A percentile compares a stretch with the other conserved stretches of the same genome.
Evolutionary conservation across 1,140 invertebrate species (phyloP).

Genomic region (Sinonovacula constricta): DNA sequence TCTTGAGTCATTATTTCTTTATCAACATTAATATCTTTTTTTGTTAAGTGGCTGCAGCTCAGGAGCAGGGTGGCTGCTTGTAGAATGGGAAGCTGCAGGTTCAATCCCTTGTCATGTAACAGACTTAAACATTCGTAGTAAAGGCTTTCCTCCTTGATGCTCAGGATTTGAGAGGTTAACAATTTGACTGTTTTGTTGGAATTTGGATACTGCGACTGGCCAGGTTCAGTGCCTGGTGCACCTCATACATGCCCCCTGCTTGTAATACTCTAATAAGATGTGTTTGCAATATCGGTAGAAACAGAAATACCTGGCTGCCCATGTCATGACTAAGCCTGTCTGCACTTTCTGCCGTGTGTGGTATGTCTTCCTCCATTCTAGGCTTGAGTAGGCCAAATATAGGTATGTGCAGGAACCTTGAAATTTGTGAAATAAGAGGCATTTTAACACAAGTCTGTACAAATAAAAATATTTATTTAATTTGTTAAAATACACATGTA

Average conservation of each 20-base stretch:
- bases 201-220: neutral
- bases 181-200: neutral
- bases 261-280: neutral
- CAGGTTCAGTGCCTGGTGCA: neutral
- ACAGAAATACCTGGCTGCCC: conserved; percentile 73
- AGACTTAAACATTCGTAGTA: too few relatives aligned
- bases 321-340: conserved; percentile 73
- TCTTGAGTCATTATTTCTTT: too few relatives aligned
- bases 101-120: too few relatives aligned
- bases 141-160: neutral
- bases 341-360: conserved; percentile 72
- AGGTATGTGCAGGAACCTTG: conserved; percentile 73
- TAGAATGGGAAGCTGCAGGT: too few relatives aligned
- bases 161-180: neutral
- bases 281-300: neutral
- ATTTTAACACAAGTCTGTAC: neutral
- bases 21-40: too few relatives aligned
- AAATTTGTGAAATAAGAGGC: neutral
- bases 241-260: neutral
- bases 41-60: too few relatives aligned
- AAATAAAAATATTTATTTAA: too few relatives aligned
- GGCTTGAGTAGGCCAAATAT: conserved; percentile 67
- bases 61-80: too few relatives aligned
- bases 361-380: conserved; percentile 65
- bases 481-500: too few relatives aligned